phyloP scores from a whole-genome alignment of 2,888 invertebrate genomes.

The Plagodis dolabraria region DNA sequence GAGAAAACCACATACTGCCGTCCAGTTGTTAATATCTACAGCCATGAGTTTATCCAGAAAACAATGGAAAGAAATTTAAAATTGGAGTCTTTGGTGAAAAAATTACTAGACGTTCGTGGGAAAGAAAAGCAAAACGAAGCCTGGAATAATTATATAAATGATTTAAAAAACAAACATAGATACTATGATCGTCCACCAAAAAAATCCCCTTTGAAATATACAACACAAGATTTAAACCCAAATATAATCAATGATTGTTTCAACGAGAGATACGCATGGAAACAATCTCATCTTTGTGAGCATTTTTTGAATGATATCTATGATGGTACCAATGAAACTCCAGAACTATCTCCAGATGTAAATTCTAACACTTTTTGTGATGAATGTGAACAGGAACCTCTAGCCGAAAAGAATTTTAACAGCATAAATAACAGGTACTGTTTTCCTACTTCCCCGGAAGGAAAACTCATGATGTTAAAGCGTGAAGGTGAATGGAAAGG shows the following conservation, averaged over 20 bases:
- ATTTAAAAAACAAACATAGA: constrained; percentile 58
- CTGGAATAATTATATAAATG: constrained; percentile 69
- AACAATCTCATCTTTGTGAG: constrained; percentile 42
- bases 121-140: constrained; percentile 57
- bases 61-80: constrained; percentile 57
- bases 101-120: constrained; percentile 52
- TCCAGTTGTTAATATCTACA: constrained; percentile 47
- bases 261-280: constrained; percentile 38
- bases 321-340: constrained; percentile 16
- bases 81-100: constrained; percentile 55
- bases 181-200: constrained; percentile 3
- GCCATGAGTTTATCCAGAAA: constrained; percentile 54
- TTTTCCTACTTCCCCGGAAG: constrained; percentile 59
- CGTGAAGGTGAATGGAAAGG: constrained; percentile 39
- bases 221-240: constrained; percentile 9
- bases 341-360: not conserved
- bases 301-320: constrained; percentile 51
- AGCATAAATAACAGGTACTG: constrained; percentile 43
- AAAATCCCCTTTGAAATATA: not conserved
- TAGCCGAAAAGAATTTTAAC: constrained; percentile 12
- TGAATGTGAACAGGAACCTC: not conserved
- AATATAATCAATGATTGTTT: constrained; percentile 46
- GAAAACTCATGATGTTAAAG: constrained; percentile 45
- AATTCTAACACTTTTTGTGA: not conserved
- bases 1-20: constrained; percentile 62